Base-by-base conservation (phyloP, 2,797 vertebrate species). In the Potorous gilbertii region DNA sequence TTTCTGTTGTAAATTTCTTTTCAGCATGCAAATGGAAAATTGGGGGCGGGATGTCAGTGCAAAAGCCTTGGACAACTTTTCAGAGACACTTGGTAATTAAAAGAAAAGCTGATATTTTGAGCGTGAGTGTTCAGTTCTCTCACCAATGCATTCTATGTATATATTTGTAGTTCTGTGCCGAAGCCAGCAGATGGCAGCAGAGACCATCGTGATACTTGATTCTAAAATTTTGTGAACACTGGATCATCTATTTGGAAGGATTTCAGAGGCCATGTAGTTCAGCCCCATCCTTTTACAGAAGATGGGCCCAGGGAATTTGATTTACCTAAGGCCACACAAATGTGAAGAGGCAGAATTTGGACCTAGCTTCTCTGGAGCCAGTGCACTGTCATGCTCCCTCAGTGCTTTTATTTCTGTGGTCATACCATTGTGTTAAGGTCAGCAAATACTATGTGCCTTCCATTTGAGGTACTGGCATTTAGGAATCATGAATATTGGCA, bases 131-230 rank as follows among this genome's bases (percentile, higher is more conserved):
- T 24, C 6, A 74, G n/a, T 46, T 46, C 3, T 46, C 3, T 46
- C 21, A 46, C 11, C 21, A 46, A 21, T 27, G 74, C 9, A 21
- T 92, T 95, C 92, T 74, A 46, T 46, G 57, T 55, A 12, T 1
- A 5, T n/a, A 13, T 62, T n/a, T 97, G 90, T 95, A 92, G 91
- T 96, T 96, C 93, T 95, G 28, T 87, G 29, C n/a, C 46, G 8
- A 21, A 92, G 93, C 93, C 97, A 95, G 95, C 50, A 96, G 96
- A 27, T 95, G 97, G 95, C 95, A 96, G 1, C 54, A 93, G 92
- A 81, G 18, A 13, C 28, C 5, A 91, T 18, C 93, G 91, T 13
- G 57, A 81, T 13, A n/a, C 9, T 62, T 91, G 0, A 34, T 40
- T 40, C 16, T 40, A 81, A 81, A 74, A 40, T 40, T 81, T 4